Base-by-base conservation (phyloP, 2,888 invertebrate genomes). In the Leptothorax acervorum region DNA sequence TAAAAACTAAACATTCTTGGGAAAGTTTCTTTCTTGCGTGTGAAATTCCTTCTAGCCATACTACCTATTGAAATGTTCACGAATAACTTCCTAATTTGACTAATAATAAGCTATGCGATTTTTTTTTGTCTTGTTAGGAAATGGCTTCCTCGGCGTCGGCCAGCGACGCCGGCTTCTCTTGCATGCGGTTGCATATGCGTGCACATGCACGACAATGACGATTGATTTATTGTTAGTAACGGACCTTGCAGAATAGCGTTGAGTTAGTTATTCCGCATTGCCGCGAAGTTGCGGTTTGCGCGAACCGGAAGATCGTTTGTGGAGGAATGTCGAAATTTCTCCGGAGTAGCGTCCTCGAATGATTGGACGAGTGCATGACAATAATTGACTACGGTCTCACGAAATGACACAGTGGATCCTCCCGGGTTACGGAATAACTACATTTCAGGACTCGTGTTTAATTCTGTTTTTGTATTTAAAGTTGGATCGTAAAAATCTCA, bases 31-130 rank as follows among this genome's bases (percentile, higher is more conserved):
- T 76, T 82, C 79, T 82, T 63, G 12, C 76, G 78, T 57, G 31
- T 48, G 39, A 81, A 71, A 48, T 60, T 73, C 48, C 23, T 60
- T n/a, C 28, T 35, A n/a, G 31, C 12, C 60, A 45, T n/a, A 45
- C 31, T 18, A 48, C 23, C 45, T 18, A 81, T 81, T 73, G 63
- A 82, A 63, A 65, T 39, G 23, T 79, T 76, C 82, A 42, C 15
- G 63, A 78, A 82, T 63, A 53, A 65, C 78, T 78, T 82, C 65
- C 82, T 65, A 82, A 65, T 76, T 76, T 76, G 45, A 55, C 78
- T 74, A 82, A 82, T 76, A 76, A 75, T 55, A 31, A 42, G 35
- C 53, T 73, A 60, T 57, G 35, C 57, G 79, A 71, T 23, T 71
- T 81, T 76, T 35, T 45, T 73, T 81, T 45, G 35, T 81, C 57